Evolutionary conservation across 2,797 vertebrate genomes (phyloP), one percentile per base, ranked within the genome.

Genomic region (Liparis tanakae): DNA sequence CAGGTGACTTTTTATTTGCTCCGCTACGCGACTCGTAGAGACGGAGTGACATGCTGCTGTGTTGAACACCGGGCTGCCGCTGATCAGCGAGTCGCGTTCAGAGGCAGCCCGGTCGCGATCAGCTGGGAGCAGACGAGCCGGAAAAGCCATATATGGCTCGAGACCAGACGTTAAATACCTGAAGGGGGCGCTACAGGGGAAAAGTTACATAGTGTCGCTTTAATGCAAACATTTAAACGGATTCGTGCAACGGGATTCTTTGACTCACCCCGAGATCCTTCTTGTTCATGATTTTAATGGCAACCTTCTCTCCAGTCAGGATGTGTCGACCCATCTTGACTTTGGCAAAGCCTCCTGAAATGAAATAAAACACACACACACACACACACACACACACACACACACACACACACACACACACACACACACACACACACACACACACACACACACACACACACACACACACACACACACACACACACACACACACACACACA

Each of bases 221-320:
- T 6, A 34, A 59, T 33, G 6, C 46, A 65, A 18, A 64, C 33
- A n/a, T 22, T 7, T 17, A 30, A 20, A 9, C 5, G 1, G 9
- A 37, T 34, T 7, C 1, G 36, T 1, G 4, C 4, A 7, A 10
- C 7, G 2, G 7, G 1, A 53, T 2, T 25, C 6, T 66, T 37
- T 10, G 7, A 81, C 95, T 95, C 93, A 99, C 97, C 95, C 96
- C 97, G 7, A 99, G 88, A 30, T 96, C 94, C 71, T 94, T 94
- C 83, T 99, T 98, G 89, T 96, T 96, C 97, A 98, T 97, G 81
- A 98, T 97, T 93, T 99, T 99, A 88, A 99, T 93, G 22, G 97
- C 98, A 82, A 99, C 98, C 70, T 96, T 97, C 91, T 98, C 97
- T 83, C 96, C 95, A 2, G 97, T 97, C 72, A 96, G 90, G 54